Conservation (phyloP, 2,797 vertebrate genomes). For the Gallinago solitaria region DNA sequence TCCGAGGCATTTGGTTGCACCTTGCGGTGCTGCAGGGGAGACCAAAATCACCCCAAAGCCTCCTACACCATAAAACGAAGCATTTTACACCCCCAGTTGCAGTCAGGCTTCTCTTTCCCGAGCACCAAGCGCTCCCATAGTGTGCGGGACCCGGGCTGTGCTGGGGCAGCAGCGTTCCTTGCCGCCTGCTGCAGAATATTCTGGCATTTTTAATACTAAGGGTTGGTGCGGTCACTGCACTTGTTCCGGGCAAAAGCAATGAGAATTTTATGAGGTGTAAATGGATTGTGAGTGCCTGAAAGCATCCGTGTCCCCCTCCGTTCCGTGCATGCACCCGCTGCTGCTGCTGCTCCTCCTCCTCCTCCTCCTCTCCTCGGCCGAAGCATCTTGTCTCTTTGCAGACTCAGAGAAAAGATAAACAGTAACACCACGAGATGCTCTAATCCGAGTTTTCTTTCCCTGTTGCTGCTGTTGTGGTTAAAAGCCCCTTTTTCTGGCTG, state of each 20-base stretch:
- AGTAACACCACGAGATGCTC: not conserved
- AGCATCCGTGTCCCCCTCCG: not conserved
- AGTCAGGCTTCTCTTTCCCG: rapidly evolving
- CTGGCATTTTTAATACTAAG: not conserved
- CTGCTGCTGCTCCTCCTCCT: not conserved
- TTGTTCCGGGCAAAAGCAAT: constrained; percentile 26
- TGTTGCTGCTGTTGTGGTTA: constrained; percentile 30
- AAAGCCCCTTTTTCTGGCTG: not conserved
- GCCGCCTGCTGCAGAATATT: not conserved
- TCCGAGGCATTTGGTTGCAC: not conserved
- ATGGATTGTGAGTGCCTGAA: constrained; percentile 32
- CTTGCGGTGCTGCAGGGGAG: not conserved
- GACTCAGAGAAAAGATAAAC: not conserved
- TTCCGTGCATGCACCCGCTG: not conserved
- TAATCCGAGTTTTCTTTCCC: not conserved
- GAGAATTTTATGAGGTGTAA: constrained; percentile 64
- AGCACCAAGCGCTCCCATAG: not conserved
- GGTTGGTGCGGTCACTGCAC: not conserved
- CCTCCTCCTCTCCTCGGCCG: not conserved
- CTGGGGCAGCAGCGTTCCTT: not conserved
- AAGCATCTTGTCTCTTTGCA: not conserved
- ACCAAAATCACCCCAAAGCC: not conserved
- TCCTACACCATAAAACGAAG: not conserved
- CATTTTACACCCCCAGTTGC: not conserved
- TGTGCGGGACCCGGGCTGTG: rapidly evolving